Base-by-base conservation (phyloP, 1,140 invertebrate genomes). In the Nymphalis io region DNA sequence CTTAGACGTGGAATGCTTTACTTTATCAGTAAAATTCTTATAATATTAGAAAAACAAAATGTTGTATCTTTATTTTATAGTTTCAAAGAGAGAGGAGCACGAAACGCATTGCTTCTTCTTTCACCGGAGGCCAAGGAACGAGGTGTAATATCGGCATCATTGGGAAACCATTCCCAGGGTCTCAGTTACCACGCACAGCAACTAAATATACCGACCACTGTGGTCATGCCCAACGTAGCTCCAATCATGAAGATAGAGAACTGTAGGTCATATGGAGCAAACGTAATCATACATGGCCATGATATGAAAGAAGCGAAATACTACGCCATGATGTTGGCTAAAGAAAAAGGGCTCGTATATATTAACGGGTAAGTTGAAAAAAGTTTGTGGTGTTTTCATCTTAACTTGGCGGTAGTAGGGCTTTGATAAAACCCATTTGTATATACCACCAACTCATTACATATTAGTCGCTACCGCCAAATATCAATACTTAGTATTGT, bases 171-270 rank as follows among this genome's bases (percentile, higher is more conserved):
- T 89, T 98, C 98, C 0, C 87, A 93, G 75, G 98, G 96, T 0
- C 90, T 99, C 10, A 95, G 95, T 68, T 99, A 98, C 84, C 98
- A 99, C 84, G 98, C 97, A 1, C 92, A 95, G 73, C 93, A 94
- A 67, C 92, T 99, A 0, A 93, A 94, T 6, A 96, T 99, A 53
- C 95, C 96, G 0, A 95, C 98, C 0, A 98, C 97, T 0, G 98
- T 99, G 2, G 96, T 99, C 0, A 99, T 99, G 98, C 98, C 98
- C 0, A 94, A 95, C 13, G 94, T 96, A 1, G 97, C 97, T 0
- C 96, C 97, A 0, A 96, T 99, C 48, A 98, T 98, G 97, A 99
- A 99, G 92, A 95, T 99, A 51, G 94, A 97, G 73, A 95, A 95
- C 60, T 99, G 98, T 84, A 93, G 94, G 57, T 95, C 95, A 64